These are phyloP conservation scores for Anthrax anthrax DNA, from an alignment of 2,888 invertebrate species.

Conservation along the genomic window DNA sequence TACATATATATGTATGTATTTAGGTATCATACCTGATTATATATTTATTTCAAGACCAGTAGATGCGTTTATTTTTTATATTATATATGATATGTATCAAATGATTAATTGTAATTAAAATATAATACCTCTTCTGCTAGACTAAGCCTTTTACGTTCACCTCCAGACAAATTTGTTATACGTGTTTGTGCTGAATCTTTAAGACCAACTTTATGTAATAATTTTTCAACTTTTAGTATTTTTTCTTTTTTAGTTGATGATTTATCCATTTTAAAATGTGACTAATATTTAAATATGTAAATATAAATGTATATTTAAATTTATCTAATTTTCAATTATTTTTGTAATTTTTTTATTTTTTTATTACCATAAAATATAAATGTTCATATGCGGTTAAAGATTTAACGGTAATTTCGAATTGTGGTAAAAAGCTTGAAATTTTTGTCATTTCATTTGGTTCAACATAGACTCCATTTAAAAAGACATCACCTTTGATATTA, in stretches of 20 bases:
- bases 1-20: too few species aligned
- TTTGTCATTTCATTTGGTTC: slow-evolving; percentile 51
- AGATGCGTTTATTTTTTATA: too few species aligned
- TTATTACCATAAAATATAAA: slow-evolving; percentile 66
- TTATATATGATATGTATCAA: too few species aligned
- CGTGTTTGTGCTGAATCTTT: slow-evolving; percentile 53
- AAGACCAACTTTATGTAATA: slow-evolving; percentile 50
- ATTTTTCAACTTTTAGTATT: slow-evolving; percentile 23
- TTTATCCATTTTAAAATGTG: slow-evolving; percentile 59
- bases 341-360: neutral
- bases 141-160: slow-evolving; percentile 73
- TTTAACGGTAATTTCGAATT: slow-evolving; percentile 67
- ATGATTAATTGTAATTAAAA: too few species aligned
- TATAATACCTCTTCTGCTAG: slow-evolving; percentile 77
- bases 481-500: slow-evolving; percentile 50
- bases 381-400: slow-evolving; percentile 69
- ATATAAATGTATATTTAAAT: too few species aligned
- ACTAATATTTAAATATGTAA: slow-evolving; percentile 35
- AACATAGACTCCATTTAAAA: slow-evolving; percentile 52
- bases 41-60: too few species aligned
- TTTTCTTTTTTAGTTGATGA: slow-evolving; percentile 34
- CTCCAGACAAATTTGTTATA: slow-evolving; percentile 70
- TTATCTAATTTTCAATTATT: too few species aligned
- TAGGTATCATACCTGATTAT: too few species aligned
- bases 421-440: slow-evolving; percentile 74